Conservation (phyloP, 2,888 invertebrate genomes). For the Drosophila nigritarsus region DNA sequence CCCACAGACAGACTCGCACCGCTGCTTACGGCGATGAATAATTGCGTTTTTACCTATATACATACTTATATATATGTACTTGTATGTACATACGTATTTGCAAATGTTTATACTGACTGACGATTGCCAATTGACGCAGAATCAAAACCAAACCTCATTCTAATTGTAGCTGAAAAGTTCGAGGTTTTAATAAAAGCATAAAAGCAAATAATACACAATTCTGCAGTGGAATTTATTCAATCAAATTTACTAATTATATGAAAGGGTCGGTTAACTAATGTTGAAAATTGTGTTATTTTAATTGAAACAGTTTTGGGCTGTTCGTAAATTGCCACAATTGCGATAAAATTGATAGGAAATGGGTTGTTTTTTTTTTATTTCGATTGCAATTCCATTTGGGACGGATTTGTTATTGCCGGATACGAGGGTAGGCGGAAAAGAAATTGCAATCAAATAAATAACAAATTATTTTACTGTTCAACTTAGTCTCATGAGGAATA, state of each 20-base stretch:
- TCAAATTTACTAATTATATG: background rate
- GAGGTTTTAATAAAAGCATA: background rate
- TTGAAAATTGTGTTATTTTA: background rate
- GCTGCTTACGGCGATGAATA: background rate
- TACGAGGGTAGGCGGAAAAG: background rate
- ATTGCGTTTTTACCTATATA: background rate
- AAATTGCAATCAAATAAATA: background rate
- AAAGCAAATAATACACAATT: too few relatives aligned
- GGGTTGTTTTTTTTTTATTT: constrained; percentile 7
- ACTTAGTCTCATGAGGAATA: background rate
- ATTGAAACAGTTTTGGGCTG: background rate
- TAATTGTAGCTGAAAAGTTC: background rate
- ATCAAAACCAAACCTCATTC: background rate
- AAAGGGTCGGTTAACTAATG: background rate
- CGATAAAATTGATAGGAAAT: background rate
- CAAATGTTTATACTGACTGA: background rate
- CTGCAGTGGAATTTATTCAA: background rate
- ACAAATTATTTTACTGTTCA: background rate
- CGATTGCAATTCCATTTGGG: constrained; percentile 6
- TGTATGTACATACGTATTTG: background rate
- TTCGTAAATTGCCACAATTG: background rate
- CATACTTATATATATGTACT: background rate
- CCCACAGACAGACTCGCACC: background rate
- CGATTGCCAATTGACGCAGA: background rate
- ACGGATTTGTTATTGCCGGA: background rate